Evolutionary conservation across 2,797 vertebrate genomes (phyloP), one percentile per base, ranked within the genome.

Genomic region (Enteromius afrohamiltoni): DNA sequence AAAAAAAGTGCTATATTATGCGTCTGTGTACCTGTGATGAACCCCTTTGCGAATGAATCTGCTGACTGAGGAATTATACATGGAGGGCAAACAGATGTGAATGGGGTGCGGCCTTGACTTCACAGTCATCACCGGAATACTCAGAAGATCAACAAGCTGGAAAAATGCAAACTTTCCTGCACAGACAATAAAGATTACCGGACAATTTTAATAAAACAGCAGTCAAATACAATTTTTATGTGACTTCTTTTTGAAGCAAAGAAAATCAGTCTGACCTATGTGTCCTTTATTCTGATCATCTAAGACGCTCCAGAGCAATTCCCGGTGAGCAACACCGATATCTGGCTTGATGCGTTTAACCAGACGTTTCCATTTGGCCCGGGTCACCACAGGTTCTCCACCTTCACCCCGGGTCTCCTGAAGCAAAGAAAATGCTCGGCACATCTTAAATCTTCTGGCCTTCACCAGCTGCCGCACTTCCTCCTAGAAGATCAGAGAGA

Each of bases 361-460:
- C 84, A 98, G 90, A 23, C 89, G 92, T 87, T 92, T 97, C 97
- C 97, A 98, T 29, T 16, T 88, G 3, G 87, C 89, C 85, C 95
- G 95, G 45, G 64, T 91, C 65, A 98, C 95, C 85, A 94, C 93
- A 0, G 93, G 94, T 82, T 94, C 94, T 0, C 81, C 77, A 29
- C 91, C 95, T 21, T 91, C 93, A 62, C 83, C 88, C 21, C 10
- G 17, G 55, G 88, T 87, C 83, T 97, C 95, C 88, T 97, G 96
- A 86, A 98, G 91, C 26, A 97, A 89, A 74, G 92, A 92, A 87
- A 99, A 99, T 2, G 97, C 98, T 49, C 93, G 92, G 5, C 93
- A 91, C 97, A 99, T 97, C 91, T 98, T 98, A 90, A 93, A 93
- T 51, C 91, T 92, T 84, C 97, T 99, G 90, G 97, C 94, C 89